Evolutionary conservation across 2,113 vertebrate species (phyloP).

Genomic region (Brachyistius frenatus): DNA sequence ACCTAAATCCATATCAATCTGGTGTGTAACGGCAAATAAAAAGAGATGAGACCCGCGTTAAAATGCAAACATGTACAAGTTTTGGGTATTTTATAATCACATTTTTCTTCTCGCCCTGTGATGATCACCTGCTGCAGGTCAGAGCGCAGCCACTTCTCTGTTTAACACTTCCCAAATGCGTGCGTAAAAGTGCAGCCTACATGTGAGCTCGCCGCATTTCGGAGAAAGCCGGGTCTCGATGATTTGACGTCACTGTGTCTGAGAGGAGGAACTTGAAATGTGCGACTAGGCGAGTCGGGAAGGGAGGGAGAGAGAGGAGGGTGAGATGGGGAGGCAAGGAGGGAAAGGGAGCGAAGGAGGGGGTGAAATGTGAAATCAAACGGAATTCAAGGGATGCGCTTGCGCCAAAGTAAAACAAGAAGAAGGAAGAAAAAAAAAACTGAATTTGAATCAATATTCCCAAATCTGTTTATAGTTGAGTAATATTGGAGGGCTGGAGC

Average conservation of each 20-base stretch:
- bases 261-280: conserved; percentile 78
- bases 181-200: conserved; percentile 43
- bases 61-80: not conserved
- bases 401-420: conserved; percentile 64
- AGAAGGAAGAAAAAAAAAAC: conserved; percentile 23
- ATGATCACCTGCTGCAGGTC: conserved; percentile 9
- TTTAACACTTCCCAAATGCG: conserved; percentile 8
- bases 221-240: conserved; percentile 69
- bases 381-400: conserved; percentile 64
- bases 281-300: conserved; percentile 70
- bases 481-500: conserved; percentile 45
- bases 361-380: conserved; percentile 65
- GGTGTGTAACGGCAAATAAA: not conserved
- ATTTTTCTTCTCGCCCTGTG: not conserved
- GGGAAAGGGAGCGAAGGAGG: not conserved
- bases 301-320: conserved; percentile 1
- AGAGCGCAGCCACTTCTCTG: not conserved
- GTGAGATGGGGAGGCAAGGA: not conserved
- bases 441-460: conserved; percentile 67
- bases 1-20: conserved; percentile 16
- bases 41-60: not conserved
- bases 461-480: conserved; percentile 74
- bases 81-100: too few species aligned
- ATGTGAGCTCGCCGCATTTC: conserved; percentile 32
- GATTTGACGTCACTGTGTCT: conserved; percentile 83